phyloP scores from a whole-genome alignment of 2,113 vertebrate genomes.

The Hydrolagus affinis region DNA sequence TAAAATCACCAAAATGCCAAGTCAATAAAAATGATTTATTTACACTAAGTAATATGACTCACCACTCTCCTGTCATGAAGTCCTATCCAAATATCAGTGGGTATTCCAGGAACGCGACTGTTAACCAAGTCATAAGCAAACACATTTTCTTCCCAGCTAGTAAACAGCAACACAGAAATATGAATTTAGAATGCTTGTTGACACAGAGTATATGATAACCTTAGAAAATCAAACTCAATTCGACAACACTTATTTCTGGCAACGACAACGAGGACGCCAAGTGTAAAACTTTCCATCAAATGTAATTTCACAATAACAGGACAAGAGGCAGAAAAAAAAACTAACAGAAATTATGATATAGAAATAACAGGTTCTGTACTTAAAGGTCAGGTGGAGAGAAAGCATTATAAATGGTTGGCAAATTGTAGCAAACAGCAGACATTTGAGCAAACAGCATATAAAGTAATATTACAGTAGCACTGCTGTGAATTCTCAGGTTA shows the following conservation, averaged over 20 bases:
- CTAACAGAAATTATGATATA: not conserved
- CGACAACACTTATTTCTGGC: too few species aligned
- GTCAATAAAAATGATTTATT: not conserved
- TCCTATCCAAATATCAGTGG: conserved; percentile 64
- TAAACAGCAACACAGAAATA: not conserved
- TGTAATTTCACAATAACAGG: too few species aligned
- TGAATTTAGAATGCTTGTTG: not conserved
- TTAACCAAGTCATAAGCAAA: conserved; percentile 72
- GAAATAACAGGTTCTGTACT: not conserved
- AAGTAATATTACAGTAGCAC: not conserved
- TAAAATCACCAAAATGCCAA: too few species aligned
- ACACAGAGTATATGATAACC: not conserved
- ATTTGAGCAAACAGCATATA: not conserved
- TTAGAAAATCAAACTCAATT: not conserved
- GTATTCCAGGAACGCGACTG: conserved; percentile 66
- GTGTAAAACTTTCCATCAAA: too few species aligned
- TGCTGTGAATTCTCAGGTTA: not conserved
- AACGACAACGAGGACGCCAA: too few species aligned
- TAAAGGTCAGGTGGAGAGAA: not conserved
- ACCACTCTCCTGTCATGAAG: conserved; percentile 68
- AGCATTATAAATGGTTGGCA: not conserved
- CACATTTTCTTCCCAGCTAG: conserved; percentile 69
- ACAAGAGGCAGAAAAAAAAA: not conserved
- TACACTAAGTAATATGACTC: conserved; percentile 30
- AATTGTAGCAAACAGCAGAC: not conserved